Evolutionary conservation across 1,140 invertebrate species (phyloP).

Genomic region (Drosophila asahinai): DNA sequence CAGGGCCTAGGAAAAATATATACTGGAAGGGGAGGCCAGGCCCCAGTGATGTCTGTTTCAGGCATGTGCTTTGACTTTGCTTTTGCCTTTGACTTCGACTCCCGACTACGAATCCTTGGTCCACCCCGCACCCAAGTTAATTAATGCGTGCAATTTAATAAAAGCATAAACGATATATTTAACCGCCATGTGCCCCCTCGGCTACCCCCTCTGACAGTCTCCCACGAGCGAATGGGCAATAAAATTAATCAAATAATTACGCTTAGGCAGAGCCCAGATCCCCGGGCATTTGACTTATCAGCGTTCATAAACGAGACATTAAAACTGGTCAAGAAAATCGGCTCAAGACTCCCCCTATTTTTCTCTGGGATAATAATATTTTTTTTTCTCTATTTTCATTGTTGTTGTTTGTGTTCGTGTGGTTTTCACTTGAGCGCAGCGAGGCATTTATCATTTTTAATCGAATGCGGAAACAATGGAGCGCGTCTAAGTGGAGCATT

Average conservation of each 20-base stretch:
- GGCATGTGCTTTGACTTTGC: slow-evolving; percentile 56
- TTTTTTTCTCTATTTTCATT: slow-evolving; percentile 9
- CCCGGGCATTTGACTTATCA: slow-evolving; percentile 65
- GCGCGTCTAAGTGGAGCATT: slow-evolving; percentile 79
- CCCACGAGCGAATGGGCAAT: slow-evolving; percentile 59
- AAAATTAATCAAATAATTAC: slow-evolving; percentile 84
- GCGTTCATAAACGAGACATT: slow-evolving; percentile 77
- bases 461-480: slow-evolving; percentile 83
- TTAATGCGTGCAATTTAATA: slow-evolving; percentile 81
- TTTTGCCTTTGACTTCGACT: slow-evolving; percentile 23
- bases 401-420: slow-evolving; percentile 25
- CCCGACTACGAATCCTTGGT: neutral
- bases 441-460: slow-evolving; percentile 82
- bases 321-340: slow-evolving; percentile 71
- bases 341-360: slow-evolving; percentile 27
- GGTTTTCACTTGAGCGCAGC: slow-evolving; percentile 73
- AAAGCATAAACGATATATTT: slow-evolving; percentile 82
- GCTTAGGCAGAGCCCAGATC: slow-evolving; percentile 35
- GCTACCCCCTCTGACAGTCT: slow-evolving; percentile 8
- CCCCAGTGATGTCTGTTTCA: slow-evolving; percentile 36
- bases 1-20: slow-evolving; percentile 17
- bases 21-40: neutral
- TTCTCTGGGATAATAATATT: slow-evolving; percentile 12
- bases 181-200: slow-evolving; percentile 24
- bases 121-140: slow-evolving; percentile 51